phyloP scores from a whole-genome alignment of 1,140 invertebrate genomes.

The Gonatopus flavifemur region DNA sequence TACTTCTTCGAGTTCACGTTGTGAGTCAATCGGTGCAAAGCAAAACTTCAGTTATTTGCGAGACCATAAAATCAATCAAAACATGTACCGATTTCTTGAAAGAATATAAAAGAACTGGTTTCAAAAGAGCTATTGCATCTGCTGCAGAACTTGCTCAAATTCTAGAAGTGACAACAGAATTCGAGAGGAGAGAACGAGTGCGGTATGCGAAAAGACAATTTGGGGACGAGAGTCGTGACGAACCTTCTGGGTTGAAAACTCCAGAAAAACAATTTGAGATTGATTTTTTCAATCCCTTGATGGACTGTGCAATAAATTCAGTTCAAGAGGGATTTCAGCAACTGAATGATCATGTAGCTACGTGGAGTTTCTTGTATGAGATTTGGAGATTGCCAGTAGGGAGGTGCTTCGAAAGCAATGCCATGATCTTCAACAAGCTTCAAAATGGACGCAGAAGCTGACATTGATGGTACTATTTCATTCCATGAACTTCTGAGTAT shows the following conservation, averaged over 20 bases:
- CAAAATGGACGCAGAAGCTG: constrained; percentile 11
- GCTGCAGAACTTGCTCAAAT: constrained; percentile 12
- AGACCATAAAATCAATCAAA: constrained; percentile 34
- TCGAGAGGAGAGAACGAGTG: not conserved
- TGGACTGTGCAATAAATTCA: constrained; percentile 5
- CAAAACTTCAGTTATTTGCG: constrained; percentile 29
- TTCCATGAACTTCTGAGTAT: constrained; percentile 19
- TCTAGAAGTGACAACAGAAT: not conserved
- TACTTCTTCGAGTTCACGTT: constrained; percentile 32
- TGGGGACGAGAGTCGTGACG: not conserved
- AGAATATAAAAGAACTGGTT: constrained; percentile 35
- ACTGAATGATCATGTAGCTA: constrained; percentile 9
- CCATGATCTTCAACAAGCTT: constrained; percentile 9
- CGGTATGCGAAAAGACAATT: constrained; percentile 1
- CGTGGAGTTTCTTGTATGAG: constrained; percentile 14
- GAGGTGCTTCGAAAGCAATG: constrained; percentile 14
- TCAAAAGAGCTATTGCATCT: constrained; percentile 33
- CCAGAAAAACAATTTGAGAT: constrained; percentile 14
- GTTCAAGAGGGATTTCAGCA: constrained; percentile 16
- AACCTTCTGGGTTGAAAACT: constrained; percentile 13
- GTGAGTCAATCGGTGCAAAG: constrained; percentile 36
- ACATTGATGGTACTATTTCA: constrained; percentile 12
- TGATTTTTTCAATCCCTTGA: constrained; percentile 16
- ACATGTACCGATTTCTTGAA: constrained; percentile 30
- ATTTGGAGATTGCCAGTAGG: constrained; percentile 6